Evolutionary conservation across 2,113 vertebrate genomes (phyloP).

Genomic region (Boleophthalmus pectinirostris): DNA sequence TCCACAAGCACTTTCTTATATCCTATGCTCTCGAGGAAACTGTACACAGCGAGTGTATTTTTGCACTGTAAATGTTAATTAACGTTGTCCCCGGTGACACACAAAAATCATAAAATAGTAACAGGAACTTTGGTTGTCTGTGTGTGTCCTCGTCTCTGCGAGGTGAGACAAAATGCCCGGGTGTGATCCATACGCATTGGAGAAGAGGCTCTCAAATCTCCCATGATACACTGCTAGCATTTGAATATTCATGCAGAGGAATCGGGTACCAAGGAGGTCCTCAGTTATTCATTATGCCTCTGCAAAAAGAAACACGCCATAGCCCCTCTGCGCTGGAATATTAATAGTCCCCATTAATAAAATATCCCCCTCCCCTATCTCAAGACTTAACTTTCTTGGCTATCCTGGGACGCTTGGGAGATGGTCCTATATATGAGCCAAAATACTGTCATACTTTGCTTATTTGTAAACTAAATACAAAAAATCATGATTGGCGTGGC

Average conservation of each 20-base stretch:
- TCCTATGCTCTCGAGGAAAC: not conserved
- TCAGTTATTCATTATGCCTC: slow-evolving; percentile 81
- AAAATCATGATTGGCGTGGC: not conserved
- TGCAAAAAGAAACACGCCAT: slow-evolving; percentile 76
- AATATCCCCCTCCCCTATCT: slow-evolving; percentile 66
- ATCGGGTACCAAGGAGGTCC: slow-evolving; percentile 65
- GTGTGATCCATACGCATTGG: slow-evolving; percentile 49
- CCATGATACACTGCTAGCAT: slow-evolving; percentile 56
- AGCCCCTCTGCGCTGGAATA: slow-evolving; percentile 77
- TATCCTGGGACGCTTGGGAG: slow-evolving; percentile 42
- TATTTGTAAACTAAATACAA: slow-evolving; percentile 22
- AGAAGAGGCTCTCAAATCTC: slow-evolving; percentile 61
- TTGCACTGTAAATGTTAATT: slow-evolving; percentile 12
- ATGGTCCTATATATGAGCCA: slow-evolving; percentile 30
- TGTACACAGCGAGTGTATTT: not conserved
- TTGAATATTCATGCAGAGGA: slow-evolving; percentile 80
- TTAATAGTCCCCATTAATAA: slow-evolving; percentile 81
- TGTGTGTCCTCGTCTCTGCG: slow-evolving; percentile 3
- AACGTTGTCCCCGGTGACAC: not conserved
- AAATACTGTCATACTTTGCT: slow-evolving; percentile 14
- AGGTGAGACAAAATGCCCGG: slow-evolving; percentile 50
- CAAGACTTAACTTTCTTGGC: slow-evolving; percentile 64
- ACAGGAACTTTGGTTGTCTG: not conserved
- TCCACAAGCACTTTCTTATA: not conserved
- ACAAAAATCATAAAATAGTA: slow-evolving; percentile 5